phyloP scores from a whole-genome alignment of 2,888 invertebrate genomes.

The Oxycera nigricornis region DNA sequence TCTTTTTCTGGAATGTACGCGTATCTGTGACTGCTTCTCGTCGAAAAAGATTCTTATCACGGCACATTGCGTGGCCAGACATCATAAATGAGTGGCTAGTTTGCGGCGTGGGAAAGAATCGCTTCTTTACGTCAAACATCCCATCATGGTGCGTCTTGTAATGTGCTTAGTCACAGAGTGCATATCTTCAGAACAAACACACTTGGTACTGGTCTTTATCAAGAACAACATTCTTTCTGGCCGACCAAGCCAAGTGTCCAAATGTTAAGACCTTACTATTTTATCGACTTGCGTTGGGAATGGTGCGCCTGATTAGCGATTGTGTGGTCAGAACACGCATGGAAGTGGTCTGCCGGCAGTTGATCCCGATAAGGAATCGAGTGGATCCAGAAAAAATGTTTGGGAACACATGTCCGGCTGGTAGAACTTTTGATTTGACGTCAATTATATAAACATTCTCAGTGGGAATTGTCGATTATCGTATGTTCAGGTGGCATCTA shows the following conservation, averaged over 20 bases:
- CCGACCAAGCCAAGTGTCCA: background rate
- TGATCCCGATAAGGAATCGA: background rate
- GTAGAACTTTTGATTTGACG: background rate
- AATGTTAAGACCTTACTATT: background rate
- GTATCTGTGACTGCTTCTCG: too few relatives aligned
- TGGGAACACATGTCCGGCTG: background rate
- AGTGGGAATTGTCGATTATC: background rate
- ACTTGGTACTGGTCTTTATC: background rate
- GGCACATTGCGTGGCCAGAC: background rate
- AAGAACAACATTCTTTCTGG: background rate
- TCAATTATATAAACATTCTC: background rate
- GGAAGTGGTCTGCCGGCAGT: background rate
- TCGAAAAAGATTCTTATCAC: background rate
- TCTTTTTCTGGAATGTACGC: too few relatives aligned
- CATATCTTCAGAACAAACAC: background rate
- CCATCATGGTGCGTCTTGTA: background rate
- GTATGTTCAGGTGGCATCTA: slow-evolving; percentile 2
- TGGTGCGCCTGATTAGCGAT: background rate
- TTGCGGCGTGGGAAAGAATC: background rate
- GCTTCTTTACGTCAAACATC: background rate
- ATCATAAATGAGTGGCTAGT: background rate
- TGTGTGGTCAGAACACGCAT: background rate
- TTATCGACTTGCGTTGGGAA: background rate
- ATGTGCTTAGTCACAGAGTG: background rate
- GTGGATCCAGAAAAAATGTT: background rate